These are phyloP conservation scores for Nycticebus coucang DNA, from an alignment of 2,113 vertebrate genomes.

Conservation along the genomic window DNA sequence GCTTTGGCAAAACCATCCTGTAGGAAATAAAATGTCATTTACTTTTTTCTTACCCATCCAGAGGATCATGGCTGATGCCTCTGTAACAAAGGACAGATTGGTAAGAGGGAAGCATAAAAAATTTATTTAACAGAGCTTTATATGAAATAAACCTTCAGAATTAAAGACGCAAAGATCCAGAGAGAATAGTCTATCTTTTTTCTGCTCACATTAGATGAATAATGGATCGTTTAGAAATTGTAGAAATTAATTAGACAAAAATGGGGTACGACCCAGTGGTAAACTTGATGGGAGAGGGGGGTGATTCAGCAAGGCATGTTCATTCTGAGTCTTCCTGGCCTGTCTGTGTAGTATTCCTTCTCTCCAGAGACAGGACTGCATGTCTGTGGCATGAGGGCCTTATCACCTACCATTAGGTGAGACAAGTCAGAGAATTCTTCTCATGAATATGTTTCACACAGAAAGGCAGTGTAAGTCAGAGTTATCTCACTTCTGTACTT, in stretches of 20 bases:
- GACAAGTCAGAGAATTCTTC: background rate
- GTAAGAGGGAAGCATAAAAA: background rate
- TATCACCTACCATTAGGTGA: background rate
- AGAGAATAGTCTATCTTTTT: background rate
- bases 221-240: background rate
- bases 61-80: too few relatives aligned
- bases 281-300: background rate
- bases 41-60: background rate
- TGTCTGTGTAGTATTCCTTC: background rate
- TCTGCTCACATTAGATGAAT: background rate
- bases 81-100: background rate
- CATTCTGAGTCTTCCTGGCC: background rate
- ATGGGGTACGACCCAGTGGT: too few relatives aligned
- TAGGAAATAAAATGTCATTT: background rate
- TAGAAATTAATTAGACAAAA: background rate
- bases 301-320: background rate
- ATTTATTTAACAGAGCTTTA: background rate
- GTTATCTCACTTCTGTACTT: background rate
- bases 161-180: background rate
- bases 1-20: background rate
- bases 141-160: background rate
- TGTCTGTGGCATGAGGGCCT: background rate
- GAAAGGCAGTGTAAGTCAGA: too few relatives aligned
- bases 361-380: background rate
- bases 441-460: background rate